A percentile compares a stretch with the other conserved stretches of the same genome.
Conservation (phyloP, 1,140 invertebrate genomes). For the Capitella teleta region DNA sequence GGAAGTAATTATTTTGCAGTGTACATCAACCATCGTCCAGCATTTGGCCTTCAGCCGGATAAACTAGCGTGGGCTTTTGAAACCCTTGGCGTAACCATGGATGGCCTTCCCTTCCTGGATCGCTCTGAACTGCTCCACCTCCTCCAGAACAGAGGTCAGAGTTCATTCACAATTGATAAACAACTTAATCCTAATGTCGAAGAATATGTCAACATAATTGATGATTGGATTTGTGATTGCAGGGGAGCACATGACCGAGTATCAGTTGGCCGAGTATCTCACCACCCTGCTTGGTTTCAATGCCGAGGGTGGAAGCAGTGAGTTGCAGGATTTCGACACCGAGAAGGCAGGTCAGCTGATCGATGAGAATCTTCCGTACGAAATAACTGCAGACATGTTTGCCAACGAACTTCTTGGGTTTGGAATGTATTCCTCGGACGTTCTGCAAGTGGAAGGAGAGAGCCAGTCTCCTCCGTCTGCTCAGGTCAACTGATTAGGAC, state of each 20-base stretch:
- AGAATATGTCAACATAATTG: neutral
- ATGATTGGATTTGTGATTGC: neutral
- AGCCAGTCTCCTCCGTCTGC: neutral
- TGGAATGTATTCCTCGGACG: neutral
- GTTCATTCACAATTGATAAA: neutral
- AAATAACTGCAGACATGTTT: conserved; percentile 32
- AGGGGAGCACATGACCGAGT: conserved; percentile 43
- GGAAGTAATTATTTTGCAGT: conserved; percentile 27
- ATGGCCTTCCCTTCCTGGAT: conserved; percentile 20
- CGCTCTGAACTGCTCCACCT: conserved; percentile 33
- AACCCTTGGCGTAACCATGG: conserved; percentile 23
- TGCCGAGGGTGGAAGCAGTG: conserved; percentile 35
- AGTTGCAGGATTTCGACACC: conserved; percentile 31
- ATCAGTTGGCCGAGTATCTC: conserved; percentile 40
- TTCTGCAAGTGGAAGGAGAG: neutral
- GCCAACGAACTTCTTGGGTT: conserved; percentile 35
- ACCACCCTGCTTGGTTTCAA: conserved; percentile 35
- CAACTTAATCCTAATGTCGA: neutral
- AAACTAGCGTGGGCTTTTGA: conserved; percentile 34
- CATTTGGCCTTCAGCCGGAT: conserved; percentile 38
- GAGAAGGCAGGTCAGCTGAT: conserved; percentile 25
- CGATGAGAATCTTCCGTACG: conserved; percentile 30
- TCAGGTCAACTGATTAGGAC: too few relatives aligned
- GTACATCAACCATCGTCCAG: conserved; percentile 60
- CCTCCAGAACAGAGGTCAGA: conserved; percentile 34